Percentiles rank a stretch among this genome's conserved stretches.
phyloP scores from a whole-genome alignment of 2,113 vertebrate species.

The Rhinogobius similis region DNA sequence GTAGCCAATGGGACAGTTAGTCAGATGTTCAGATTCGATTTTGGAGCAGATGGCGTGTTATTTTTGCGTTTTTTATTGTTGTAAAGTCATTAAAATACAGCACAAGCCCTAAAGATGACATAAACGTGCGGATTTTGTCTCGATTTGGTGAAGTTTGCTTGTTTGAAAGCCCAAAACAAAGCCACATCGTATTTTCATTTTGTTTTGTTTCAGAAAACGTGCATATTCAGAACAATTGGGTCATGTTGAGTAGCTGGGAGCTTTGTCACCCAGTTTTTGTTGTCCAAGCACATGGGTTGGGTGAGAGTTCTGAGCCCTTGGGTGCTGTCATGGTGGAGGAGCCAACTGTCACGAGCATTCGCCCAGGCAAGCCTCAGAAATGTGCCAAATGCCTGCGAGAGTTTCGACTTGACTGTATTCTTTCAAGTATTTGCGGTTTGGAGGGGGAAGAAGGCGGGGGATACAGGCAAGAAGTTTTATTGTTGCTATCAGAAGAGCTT shows the following conservation, averaged over 20 bases:
- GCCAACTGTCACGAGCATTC: constrained; percentile 40
- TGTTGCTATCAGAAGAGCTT: constrained; percentile 2
- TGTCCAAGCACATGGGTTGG: constrained; percentile 56
- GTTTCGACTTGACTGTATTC: constrained; percentile 19
- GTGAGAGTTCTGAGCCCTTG: constrained; percentile 45
- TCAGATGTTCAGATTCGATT: constrained; percentile 34
- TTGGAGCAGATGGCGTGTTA: not conserved
- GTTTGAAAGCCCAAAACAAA: not conserved
- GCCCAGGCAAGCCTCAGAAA: not conserved
- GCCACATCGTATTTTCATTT: constrained; percentile 1
- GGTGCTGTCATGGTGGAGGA: constrained; percentile 45
- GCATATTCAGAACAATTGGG: constrained; percentile 22
- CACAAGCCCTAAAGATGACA: no score
- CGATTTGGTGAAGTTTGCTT: not conserved
- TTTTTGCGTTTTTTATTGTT: not conserved
- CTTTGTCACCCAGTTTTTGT: constrained; percentile 18
- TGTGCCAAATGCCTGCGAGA: not conserved
- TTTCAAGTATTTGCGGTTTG: constrained; percentile 33
- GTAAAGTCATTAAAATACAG: not conserved
- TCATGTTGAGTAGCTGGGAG: constrained; percentile 17
- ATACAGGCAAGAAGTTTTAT: constrained; percentile 10
- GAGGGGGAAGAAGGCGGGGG: not conserved
- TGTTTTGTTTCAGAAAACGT: not conserved
- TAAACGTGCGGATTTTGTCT: not conserved
- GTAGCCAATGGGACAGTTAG: constrained; percentile 58